Evolutionary conservation across 2,888 invertebrate species (phyloP).

Genomic region (Pseudanteris insignis): DNA sequence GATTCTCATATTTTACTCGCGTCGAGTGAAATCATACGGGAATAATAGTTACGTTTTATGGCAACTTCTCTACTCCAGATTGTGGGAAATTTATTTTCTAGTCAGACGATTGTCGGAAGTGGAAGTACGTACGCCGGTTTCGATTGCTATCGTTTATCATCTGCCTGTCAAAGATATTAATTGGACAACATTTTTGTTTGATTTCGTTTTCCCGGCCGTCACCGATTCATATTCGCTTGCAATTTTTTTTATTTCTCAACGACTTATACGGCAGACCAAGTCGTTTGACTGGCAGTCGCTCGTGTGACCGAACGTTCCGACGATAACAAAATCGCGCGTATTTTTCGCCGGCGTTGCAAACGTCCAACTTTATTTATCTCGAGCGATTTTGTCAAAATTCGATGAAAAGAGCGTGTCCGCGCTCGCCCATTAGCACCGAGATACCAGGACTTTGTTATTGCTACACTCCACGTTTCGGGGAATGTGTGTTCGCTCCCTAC

Average conservation of each 20-base stretch:
- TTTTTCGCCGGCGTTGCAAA: slow-evolving; percentile 53
- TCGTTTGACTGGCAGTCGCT: no score
- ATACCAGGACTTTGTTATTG: slow-evolving; percentile 58
- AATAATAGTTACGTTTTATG: slow-evolving; percentile 14
- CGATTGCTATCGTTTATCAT: no score
- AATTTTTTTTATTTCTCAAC: no score
- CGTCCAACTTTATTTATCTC: slow-evolving; percentile 61
- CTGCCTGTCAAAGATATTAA: no score
- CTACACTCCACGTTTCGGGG: slow-evolving; percentile 42
- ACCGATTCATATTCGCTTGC: no score
- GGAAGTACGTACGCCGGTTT: no score
- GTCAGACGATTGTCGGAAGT: slow-evolving; percentile 9
- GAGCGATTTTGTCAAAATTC: slow-evolving; percentile 56
- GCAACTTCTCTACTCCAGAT: not conserved
- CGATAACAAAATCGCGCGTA: slow-evolving; percentile 40
- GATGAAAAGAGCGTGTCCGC: slow-evolving; percentile 48
- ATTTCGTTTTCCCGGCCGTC: no score
- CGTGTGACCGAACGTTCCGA: no score
- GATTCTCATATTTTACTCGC: slow-evolving; percentile 8
- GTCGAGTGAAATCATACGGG: slow-evolving; percentile 10
- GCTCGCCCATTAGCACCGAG: slow-evolving; percentile 58
- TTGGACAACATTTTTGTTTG: no score
- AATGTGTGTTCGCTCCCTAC: slow-evolving; percentile 45
- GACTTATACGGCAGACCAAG: no score
- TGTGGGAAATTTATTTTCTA: slow-evolving; percentile 1